These are phyloP conservation scores for Corythaixoides concolor DNA, from an alignment of 2,113 vertebrate genomes.

Conservation along the genomic window DNA sequence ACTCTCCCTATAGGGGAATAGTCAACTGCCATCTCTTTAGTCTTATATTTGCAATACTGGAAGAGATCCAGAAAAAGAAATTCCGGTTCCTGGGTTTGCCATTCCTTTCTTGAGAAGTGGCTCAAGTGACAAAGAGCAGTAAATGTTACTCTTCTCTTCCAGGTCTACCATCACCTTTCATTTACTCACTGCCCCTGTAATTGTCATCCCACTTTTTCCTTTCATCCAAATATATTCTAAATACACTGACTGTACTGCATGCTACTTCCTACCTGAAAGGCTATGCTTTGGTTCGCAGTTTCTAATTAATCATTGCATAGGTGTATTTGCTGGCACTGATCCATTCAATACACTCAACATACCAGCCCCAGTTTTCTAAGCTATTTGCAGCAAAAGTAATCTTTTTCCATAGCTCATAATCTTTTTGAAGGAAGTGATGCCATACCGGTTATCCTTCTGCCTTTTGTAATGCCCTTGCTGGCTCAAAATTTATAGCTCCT, in stretches of 20 bases:
- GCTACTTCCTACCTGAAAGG: neutral
- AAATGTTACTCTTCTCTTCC: neutral
- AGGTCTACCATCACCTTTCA: neutral
- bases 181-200: neutral
- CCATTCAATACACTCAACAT: neutral
- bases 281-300: neutral
- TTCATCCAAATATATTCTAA: neutral
- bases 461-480: neutral
- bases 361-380: neutral
- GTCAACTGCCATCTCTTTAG: neutral
- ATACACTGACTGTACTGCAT: neutral
- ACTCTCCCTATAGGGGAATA: neutral
- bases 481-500: neutral
- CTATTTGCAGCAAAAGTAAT: neutral
- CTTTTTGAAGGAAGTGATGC: slow-evolving; percentile 12
- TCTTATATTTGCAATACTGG: neutral
- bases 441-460: neutral
- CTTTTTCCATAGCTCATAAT: neutral
- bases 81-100: neutral
- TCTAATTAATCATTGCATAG: neutral
- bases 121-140: neutral
- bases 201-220: neutral
- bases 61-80: neutral
- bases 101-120: neutral
- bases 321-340: neutral